Conservation (phyloP, 2,888 invertebrate genomes). For the Lysandra coridon region DNA sequence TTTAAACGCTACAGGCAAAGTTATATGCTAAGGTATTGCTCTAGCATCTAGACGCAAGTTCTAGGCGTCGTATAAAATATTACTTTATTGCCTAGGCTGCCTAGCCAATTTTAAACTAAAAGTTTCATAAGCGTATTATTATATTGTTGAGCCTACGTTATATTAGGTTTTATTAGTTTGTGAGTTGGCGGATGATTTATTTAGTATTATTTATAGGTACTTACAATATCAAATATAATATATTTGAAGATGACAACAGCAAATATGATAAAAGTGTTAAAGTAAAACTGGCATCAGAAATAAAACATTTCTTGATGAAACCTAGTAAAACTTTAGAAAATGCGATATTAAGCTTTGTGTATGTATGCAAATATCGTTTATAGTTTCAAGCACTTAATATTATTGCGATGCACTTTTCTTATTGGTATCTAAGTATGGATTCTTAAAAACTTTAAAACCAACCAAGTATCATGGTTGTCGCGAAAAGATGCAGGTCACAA, state of each 20-base stretch:
- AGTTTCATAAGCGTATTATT: not conserved
- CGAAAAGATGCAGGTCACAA: constrained; percentile 6
- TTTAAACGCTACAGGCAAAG: constrained; percentile 63
- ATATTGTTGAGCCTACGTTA: not conserved
- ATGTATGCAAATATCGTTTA: too few species aligned
- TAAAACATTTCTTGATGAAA: too few species aligned
- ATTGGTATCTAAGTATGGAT: not conserved
- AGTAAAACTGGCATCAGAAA: too few species aligned
- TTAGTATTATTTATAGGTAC: not conserved
- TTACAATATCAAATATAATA: not conserved
- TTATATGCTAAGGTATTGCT: constrained; percentile 54
- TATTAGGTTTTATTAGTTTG: not conserved
- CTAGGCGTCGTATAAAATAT: constrained; percentile 15
- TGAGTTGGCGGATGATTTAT: not conserved
- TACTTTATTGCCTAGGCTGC: constrained; percentile 7
- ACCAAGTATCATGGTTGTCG: not conserved
- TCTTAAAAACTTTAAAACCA: not conserved
- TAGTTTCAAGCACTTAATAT: not conserved
- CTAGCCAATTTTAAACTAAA: constrained; percentile 4
- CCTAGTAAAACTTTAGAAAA: too few species aligned
- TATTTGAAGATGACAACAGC: too few species aligned
- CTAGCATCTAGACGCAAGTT: constrained; percentile 45
- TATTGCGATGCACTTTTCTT: too few species aligned
- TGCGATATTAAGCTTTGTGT: too few species aligned
- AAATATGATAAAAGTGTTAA: too few species aligned